Conservation (phyloP, 2,113 vertebrate genomes). For the Acanthisitta chloris region DNA sequence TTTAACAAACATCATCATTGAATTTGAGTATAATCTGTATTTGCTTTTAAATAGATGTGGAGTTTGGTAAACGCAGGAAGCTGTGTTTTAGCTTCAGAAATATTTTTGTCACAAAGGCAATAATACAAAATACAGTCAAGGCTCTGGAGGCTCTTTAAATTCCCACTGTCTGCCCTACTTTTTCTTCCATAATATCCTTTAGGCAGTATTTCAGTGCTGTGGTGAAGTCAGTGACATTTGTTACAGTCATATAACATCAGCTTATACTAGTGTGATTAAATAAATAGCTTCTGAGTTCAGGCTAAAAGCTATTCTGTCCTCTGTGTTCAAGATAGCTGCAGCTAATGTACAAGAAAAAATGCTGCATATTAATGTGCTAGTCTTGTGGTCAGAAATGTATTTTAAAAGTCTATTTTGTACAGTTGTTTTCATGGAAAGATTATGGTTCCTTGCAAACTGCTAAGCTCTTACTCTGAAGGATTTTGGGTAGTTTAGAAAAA, state of each 20-base stretch:
- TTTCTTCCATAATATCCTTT: background rate
- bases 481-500: background rate
- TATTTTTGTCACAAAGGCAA: background rate
- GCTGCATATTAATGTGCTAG: background rate
- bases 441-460: background rate
- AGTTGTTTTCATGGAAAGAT: background rate
- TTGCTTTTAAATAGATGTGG: background rate
- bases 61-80: background rate
- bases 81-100: background rate
- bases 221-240: conserved; percentile 28
- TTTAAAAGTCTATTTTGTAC: background rate
- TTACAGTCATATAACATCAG: conserved; percentile 33
- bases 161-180: conserved; percentile 18
- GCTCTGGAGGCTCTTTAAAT: background rate
- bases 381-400: background rate
- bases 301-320: background rate
- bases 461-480: background rate
- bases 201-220: background rate
- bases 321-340: background rate
- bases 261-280: background rate
- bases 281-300: conserved; percentile 36
- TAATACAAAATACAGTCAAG: background rate
- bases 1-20: background rate
- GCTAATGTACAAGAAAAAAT: background rate
- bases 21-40: background rate